Evolutionary conservation across 64 coral and sea anemone genomes (phyloP), one percentile per base, ranked within the genome.

Genomic region (Orbicella faveolata): DNA sequence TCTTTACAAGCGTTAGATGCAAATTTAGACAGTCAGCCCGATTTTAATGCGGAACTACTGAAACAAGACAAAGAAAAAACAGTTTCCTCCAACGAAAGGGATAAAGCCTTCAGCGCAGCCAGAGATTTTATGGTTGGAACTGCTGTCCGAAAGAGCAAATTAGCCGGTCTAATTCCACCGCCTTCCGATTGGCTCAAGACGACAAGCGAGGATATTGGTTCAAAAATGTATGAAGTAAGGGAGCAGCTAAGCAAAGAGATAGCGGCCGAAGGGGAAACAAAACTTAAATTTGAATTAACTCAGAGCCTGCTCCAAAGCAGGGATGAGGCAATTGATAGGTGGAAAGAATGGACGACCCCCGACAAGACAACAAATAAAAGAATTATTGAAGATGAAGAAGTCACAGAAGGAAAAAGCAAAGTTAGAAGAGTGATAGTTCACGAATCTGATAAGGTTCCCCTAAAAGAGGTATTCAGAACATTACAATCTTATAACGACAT

Each of bases 401-500:
- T 72, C 51, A n/a, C 34, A n/a, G 59, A 12, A 4, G 67, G 77
- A 19, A 80, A 53, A 11, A 52, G 55, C 30, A 30, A 30, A 30
- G 30, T 30, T 30, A 30, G 30, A 30, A 30, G 30, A 30, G 89
- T 90, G 11, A 90, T 11, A 34, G 41, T 90, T 84, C 66, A 90
- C 30, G 89, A 83, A 90, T 84, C 68, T n/a, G 66, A 84, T 61
- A 59, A 83, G 26, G 15, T 90, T 1, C 23, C 65, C 36, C 34
- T 86, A 19, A 92, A 77, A 66, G 73, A 63, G 0, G 21, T 74
- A 19, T 92, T 92, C n/a, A 92, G 86, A 78, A 10, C 78, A 5
- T 16, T 92, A 16, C 90, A 92, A 23, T 86, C 66, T 78, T 92
- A 86, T 8, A 72, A 34, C 68, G 90, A 84, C 15, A 77, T 92